Evolutionary conservation across 2,888 invertebrate species (phyloP).

Genomic region (Carcina quercana): DNA sequence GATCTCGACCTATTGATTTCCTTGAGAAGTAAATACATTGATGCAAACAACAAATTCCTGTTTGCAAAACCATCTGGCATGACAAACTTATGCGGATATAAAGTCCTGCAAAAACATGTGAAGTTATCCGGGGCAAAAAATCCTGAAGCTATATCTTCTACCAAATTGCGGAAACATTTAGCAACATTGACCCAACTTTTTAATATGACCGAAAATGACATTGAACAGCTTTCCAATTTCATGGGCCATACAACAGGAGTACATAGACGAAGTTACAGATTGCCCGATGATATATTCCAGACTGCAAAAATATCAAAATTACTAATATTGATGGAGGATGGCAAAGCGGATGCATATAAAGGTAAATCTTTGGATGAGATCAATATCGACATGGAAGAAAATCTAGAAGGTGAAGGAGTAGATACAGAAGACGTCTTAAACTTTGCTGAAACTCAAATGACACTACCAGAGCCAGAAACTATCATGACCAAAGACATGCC

Average conservation of each 20-base stretch:
- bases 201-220: conserved; percentile 25
- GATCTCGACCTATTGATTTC: conserved; percentile 16
- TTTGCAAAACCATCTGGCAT: conserved; percentile 5
- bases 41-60: conserved; percentile 11
- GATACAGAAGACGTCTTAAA: background rate
- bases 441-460: too few relatives aligned
- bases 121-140: conserved; percentile 23
- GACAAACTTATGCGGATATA: too few relatives aligned
- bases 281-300: conserved; percentile 15
- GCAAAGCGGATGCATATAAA: conserved; percentile 8
- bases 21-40: conserved; percentile 10
- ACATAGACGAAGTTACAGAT: conserved; percentile 14
- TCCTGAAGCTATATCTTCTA: conserved; percentile 24
- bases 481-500: too few relatives aligned
- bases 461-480: too few relatives aligned
- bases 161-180: conserved; percentile 27
- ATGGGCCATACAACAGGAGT: conserved; percentile 17
- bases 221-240: conserved; percentile 26
- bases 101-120: conserved; percentile 22
- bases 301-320: conserved; percentile 18
- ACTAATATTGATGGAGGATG: conserved; percentile 17
- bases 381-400: conserved; percentile 9
- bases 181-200: conserved; percentile 28
- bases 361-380: conserved; percentile 10
- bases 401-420: background rate